phyloP scores from a whole-genome alignment of 2,797 vertebrate genomes.

The Sebastes itinus region DNA sequence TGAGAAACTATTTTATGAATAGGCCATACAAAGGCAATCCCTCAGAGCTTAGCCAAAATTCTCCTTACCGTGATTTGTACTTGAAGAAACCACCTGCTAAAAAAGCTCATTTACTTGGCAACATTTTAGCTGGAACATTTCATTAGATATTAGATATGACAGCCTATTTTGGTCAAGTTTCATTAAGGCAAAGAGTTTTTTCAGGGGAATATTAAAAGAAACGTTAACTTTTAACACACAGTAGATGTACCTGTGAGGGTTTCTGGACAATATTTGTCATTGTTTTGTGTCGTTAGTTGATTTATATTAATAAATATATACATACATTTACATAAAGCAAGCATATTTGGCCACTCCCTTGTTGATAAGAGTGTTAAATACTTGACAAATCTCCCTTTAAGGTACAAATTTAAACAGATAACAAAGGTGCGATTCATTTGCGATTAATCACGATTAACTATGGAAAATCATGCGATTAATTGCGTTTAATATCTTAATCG shows the following conservation, averaged over 20 bases:
- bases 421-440: neutral
- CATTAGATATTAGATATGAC: constrained; percentile 23
- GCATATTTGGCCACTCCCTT: neutral
- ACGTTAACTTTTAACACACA: neutral
- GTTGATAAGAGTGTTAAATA: neutral
- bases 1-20: constrained; percentile 23
- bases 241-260: neutral
- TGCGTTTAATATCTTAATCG: neutral
- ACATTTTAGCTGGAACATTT: constrained; percentile 12
- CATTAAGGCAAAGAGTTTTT: constrained; percentile 13
- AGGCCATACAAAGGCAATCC: constrained; percentile 17
- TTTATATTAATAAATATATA: neutral
- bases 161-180: constrained; percentile 22
- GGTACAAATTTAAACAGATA: neutral
- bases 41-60: constrained; percentile 21
- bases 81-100: constrained; percentile 38
- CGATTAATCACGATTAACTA: neutral
- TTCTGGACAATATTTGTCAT: neutral
- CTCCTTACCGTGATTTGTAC: constrained; percentile 34
- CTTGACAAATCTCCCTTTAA: too few relatives aligned
- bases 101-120: constrained; percentile 15
- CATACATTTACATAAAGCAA: neutral
- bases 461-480: neutral
- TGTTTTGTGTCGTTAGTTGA: neutral
- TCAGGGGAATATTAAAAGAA: neutral